Evolutionary conservation across 2,888 invertebrate genomes (phyloP).

Genomic region (Phytoseiulus persimilis): DNA sequence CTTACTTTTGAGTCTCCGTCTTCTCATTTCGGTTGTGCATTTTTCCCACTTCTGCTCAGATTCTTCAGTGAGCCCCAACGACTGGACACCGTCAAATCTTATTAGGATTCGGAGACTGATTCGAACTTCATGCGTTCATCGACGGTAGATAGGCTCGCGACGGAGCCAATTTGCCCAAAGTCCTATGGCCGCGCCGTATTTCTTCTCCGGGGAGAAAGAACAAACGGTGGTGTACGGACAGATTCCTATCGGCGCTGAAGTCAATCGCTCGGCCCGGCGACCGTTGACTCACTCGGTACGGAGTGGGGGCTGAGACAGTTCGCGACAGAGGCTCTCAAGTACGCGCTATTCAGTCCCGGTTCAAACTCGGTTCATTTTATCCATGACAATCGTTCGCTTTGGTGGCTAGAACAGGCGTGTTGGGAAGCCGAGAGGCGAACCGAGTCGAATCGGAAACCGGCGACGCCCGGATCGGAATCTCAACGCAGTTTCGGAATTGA

Average conservation of each 20-base stretch:
- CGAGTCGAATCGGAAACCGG: no score
- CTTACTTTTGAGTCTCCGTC: not conserved
- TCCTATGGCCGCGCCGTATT: not conserved
- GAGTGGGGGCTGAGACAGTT: not conserved
- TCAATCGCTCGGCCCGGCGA: not conserved
- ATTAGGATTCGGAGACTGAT: not conserved
- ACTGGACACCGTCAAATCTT: not conserved
- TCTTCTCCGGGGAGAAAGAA: not conserved
- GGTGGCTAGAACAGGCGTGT: no score
- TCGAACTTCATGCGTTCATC: not conserved
- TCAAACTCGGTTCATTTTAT: no score
- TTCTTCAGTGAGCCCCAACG: not conserved
- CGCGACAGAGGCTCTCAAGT: no score
- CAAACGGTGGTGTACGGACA: not conserved
- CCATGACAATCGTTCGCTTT: no score
- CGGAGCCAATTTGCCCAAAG: not conserved
- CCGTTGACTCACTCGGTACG: not conserved
- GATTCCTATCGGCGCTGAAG: not conserved
- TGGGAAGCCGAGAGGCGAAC: no score
- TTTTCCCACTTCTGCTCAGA: not conserved
- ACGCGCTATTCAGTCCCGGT: no score
- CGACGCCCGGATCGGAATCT: no score
- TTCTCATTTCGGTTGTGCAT: not conserved
- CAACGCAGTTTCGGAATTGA: no score
- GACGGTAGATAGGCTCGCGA: no score